These are phyloP conservation scores for Ancistrus triradiatus DNA, from an alignment of 2,113 vertebrate species.

Conservation along the genomic window DNA sequence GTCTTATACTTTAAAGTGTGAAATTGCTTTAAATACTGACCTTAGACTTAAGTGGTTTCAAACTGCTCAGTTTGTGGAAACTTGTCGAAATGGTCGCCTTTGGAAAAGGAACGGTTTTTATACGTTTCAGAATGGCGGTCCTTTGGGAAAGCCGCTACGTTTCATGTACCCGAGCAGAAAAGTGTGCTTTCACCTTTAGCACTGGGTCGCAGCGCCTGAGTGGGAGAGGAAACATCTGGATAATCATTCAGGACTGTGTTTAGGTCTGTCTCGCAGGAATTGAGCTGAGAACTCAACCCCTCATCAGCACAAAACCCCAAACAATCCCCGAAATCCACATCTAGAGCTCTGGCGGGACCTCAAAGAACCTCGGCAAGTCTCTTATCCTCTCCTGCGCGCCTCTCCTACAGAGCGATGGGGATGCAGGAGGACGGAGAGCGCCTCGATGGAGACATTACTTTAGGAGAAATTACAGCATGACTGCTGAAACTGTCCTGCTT, in stretches of 20 bases:
- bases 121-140: background rate
- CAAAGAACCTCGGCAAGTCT: constrained; percentile 5
- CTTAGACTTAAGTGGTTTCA: no score
- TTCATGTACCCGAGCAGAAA: background rate
- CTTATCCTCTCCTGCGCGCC: background rate
- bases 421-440: constrained; percentile 52
- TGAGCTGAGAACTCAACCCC: constrained; percentile 20
- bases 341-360: constrained; percentile 24
- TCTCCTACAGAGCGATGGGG: constrained; percentile 7
- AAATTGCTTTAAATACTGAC: no score
- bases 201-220: constrained; percentile 48
- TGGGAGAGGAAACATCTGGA: constrained; percentile 61
- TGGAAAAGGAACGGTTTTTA: no score
- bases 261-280: constrained; percentile 34
- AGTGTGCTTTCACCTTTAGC: constrained; percentile 18
- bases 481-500: constrained; percentile 60
- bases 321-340: constrained; percentile 28
- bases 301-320: constrained; percentile 36
- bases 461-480: constrained; percentile 58
- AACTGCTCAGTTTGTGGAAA: no score
- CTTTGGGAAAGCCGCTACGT: background rate
- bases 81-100: no score
- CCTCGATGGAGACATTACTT: constrained; percentile 50
- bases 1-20: no score
- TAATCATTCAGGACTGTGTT: constrained; percentile 58